A percentile compares a stretch with the other conserved stretches of the same genome.
These are phyloP conservation scores for Subanguina moxae DNA, from an alignment of 1,140 invertebrate species.

Conservation along the genomic window DNA sequence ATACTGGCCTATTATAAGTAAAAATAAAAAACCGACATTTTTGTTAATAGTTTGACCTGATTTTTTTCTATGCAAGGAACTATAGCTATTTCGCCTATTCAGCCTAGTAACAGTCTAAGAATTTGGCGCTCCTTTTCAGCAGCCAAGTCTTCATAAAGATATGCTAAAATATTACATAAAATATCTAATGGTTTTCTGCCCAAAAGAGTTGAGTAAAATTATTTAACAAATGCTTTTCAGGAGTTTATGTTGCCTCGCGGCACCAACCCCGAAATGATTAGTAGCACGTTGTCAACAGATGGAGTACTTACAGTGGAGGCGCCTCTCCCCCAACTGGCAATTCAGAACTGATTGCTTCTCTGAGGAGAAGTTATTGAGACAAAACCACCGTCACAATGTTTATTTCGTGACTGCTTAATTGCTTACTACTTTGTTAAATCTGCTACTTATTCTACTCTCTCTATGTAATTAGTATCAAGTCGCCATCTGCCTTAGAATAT, in stretches of 20 bases:
- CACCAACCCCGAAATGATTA: slow-evolving; percentile 61
- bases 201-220: neutral
- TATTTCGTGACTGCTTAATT: neutral
- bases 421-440: neutral
- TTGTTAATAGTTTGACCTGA: too few relatives aligned
- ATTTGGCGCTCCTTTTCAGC: too few relatives aligned
- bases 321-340: slow-evolving; percentile 60
- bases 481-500: slow-evolving; percentile 1
- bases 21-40: too few relatives aligned
- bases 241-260: slow-evolving; percentile 61
- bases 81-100: too few relatives aligned
- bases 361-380: slow-evolving; percentile 18
- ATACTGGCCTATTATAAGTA: too few relatives aligned
- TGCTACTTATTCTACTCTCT: too few relatives aligned
- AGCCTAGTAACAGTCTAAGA: too few relatives aligned
- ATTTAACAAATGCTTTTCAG: slow-evolving; percentile 27
- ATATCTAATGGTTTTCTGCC: too few relatives aligned
- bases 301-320: slow-evolving; percentile 62
- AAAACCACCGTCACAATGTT: neutral
- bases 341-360: slow-evolving; percentile 29
- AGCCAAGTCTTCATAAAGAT: too few relatives aligned
- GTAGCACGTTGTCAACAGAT: slow-evolving; percentile 60
- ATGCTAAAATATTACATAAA: too few relatives aligned
- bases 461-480: neutral
- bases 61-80: too few relatives aligned